phyloP scores from a whole-genome alignment of 2,888 invertebrate genomes.

The Colostygia pectinataria region DNA sequence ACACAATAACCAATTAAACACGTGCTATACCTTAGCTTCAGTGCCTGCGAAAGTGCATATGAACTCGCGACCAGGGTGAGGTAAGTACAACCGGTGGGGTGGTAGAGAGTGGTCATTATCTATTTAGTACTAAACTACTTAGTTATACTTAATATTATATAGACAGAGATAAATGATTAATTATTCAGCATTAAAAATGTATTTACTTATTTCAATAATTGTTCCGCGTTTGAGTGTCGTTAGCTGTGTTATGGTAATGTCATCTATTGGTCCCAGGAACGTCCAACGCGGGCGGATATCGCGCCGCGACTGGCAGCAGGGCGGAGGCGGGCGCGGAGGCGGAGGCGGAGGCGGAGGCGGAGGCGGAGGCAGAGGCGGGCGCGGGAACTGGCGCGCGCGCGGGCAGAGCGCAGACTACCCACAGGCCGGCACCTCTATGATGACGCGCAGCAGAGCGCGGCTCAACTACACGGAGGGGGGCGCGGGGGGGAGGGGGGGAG shows the following conservation, averaged over 20 bases:
- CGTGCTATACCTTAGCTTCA: no score
- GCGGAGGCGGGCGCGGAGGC: conserved; percentile 9
- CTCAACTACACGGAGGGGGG: not conserved
- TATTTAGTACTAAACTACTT: no score
- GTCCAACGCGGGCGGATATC: not conserved
- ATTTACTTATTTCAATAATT: no score
- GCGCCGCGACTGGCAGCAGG: not conserved
- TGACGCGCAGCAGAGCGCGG: not conserved
- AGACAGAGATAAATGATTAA: no score
- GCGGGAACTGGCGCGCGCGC: conserved; percentile 18
- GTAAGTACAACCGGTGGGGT: no score
- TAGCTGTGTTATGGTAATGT: no score
- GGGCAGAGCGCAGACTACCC: conserved; percentile 13
- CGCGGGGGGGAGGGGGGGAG: conserved; percentile 3
- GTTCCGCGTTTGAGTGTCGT: no score
- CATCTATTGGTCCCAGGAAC: not conserved
- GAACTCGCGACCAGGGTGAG: no score
- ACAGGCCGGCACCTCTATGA: not conserved
- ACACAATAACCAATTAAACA: no score
- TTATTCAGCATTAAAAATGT: no score
- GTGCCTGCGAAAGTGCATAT: no score
- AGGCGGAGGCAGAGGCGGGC: conserved; percentile 13
- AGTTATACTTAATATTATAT: not conserved
- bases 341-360: conserved; percentile 20
- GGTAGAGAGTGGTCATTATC: no score